Evolutionary conservation across 2,113 vertebrate species (phyloP), one percentile per base, ranked within the genome.

Genomic region (Malaclemys terrapin): DNA sequence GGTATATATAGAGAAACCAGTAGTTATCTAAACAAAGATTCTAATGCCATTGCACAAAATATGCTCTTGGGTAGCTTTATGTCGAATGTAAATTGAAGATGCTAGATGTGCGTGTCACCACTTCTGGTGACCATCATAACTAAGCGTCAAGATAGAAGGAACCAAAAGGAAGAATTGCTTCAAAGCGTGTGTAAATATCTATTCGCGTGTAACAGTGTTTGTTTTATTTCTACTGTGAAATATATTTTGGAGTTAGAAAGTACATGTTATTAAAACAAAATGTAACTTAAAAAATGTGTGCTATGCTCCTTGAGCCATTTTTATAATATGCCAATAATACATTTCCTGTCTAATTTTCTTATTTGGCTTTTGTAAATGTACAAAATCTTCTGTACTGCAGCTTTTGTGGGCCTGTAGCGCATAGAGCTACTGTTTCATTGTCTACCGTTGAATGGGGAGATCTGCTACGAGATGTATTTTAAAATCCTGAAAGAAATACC

Each of bases 141-240:
- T 62, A 17, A 84, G 22, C 88, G 83, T 69, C 82, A 65, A 62
- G 78, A 89, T 45, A 49, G 91, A 82, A 78, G 84, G 42, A 92
- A 87, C 87, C 93, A 69, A 59, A 2, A 31, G 54, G 59, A 85
- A 90, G 89, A 94, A 79, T 91, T 92, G 72, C 91, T 97, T 96
- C 95, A 80, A 31, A 27, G 53, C 45, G 16, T 92, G 72, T 97
- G 96, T 97, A 97, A 95, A 97, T 97, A 97, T 47, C 69, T 47
- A 35, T 35, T n/a, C n/a, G 52, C 80, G 82, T 96, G 88, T 93
- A 88, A 89, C 90, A 85, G 87, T 95, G 92, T 14, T 96, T 86
- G 42, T 96, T 94, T 93, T 52, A 84, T 96, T 93, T 95, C 93
- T 89, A 97, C 96, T 95, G 96, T 97, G 94, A 97, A 95, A 93